Evolutionary conservation across 2,797 vertebrate species (phyloP), one percentile per base, ranked within the genome.

Genomic region (Coregonus sp.): DNA sequence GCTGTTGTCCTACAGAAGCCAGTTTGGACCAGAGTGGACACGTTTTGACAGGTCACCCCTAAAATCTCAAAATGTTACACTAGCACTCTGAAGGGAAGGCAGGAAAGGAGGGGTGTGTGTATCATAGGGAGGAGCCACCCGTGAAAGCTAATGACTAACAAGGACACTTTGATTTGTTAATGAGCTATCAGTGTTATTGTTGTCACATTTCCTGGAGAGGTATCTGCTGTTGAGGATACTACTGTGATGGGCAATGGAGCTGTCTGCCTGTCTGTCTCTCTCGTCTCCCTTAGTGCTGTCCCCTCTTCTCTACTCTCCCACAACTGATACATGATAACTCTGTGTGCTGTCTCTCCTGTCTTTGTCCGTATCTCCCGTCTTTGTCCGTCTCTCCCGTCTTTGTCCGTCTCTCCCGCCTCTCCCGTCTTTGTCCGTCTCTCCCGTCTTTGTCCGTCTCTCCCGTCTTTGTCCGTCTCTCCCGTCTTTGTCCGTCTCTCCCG

Each of bases 291-390:
- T 40, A 47, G 9, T 2, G 1, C 40, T 47, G 2, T 11, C 9
- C 9, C 75, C 14, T 79, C 80, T 85, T 80, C 80, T 68, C 40
- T 31, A 29, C 72, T 16, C 54, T 35, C 65, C 31, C 74, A 54
- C 2, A 31, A 50, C 70, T 61, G 18, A 76, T 75, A 35, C 3
- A 51, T 20, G 29, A 14, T 67, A 12, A 59, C 31, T 20, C 20
- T 59, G 25, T 54, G 47, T 72, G 11, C 65, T 1, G 31, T 47
- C 40, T 47, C 31, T 3, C 31, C 37, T 0, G 37, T 7, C 6
- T 6, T 40, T 0, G 37, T 40, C 37, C 1, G 12, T 14, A 1
- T 18, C 16, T 54, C n/a, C 2, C 50, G 11, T 54, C 2, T 68
- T 9, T 25, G 7, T 70, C 33, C 16, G 33, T 63, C 50, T 51